Conservation (phyloP, 2,113 vertebrate genomes). For the Pelobates fuscus region DNA sequence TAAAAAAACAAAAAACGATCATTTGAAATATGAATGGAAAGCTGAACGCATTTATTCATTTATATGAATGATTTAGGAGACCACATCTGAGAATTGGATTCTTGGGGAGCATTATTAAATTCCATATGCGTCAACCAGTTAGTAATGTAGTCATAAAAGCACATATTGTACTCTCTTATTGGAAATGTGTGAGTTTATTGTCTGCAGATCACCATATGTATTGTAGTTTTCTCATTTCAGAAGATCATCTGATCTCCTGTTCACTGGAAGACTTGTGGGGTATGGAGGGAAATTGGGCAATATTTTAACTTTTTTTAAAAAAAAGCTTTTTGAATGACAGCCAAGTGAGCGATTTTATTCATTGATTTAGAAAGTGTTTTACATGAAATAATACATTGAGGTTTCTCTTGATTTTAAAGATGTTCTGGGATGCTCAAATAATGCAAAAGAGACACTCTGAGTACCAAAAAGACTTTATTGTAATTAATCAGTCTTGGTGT, state of each 20-base stretch:
- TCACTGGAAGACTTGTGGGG: background rate
- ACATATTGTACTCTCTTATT: conserved; percentile 13
- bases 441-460: too few species aligned
- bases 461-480: too few species aligned
- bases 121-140: conserved; percentile 23
- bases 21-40: background rate
- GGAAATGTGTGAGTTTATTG: conserved; percentile 16
- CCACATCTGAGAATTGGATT: conserved; percentile 15
- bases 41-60: conserved; percentile 7
- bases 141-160: conserved; percentile 13
- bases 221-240: background rate
- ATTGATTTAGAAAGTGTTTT: too few species aligned
- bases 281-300: background rate
- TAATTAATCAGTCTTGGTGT: too few species aligned
- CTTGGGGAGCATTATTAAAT: conserved; percentile 27
- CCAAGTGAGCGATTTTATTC: too few species aligned
- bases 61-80: conserved; percentile 19
- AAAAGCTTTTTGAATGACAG: too few species aligned
- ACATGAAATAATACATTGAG: too few species aligned
- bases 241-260: background rate
- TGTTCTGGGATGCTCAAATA: too few species aligned
- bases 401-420: too few species aligned
- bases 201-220: conserved; percentile 1
- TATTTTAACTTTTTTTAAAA: too few species aligned
- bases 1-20: background rate